A percentile compares a stretch with the other conserved stretches of the same genome.
Evolutionary conservation across 2,888 invertebrate species (phyloP).

Genomic region (Carpatolechia fugitivella): DNA sequence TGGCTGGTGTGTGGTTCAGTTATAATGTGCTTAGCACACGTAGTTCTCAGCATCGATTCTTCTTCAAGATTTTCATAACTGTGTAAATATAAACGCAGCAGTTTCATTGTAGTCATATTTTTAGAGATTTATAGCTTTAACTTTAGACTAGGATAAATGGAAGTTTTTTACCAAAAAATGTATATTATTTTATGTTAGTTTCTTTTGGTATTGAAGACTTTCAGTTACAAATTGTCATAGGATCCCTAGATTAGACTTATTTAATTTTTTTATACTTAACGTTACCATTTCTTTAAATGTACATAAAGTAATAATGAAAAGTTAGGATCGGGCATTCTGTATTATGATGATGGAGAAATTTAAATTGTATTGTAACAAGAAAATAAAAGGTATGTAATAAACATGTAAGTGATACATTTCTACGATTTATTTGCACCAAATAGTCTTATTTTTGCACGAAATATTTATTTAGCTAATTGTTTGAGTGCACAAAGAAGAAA

Average conservation of each 20-base stretch:
- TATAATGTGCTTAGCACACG: neutral
- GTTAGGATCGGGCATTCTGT: conserved; percentile 53
- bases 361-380: conserved; percentile 52
- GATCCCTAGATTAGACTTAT: conserved; percentile 54
- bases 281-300: conserved; percentile 65
- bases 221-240: conserved; percentile 69
- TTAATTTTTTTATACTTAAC: conserved; percentile 53
- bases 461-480: neutral
- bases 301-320: conserved; percentile 37
- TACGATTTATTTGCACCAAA: conserved; percentile 30
- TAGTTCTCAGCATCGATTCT: neutral
- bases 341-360: conserved; percentile 33
- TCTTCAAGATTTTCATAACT: conserved; percentile 19
- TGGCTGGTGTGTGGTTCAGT: conserved; percentile 14
- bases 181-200: conserved; percentile 66
- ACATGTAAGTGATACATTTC: conserved; percentile 50
- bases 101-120: conserved; percentile 68
- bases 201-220: conserved; percentile 70
- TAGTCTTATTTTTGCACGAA: neutral
- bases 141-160: conserved; percentile 54
- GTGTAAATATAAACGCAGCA: conserved; percentile 52
- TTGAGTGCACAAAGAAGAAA: neutral
- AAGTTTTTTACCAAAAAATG: conserved; percentile 76
- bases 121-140: conserved; percentile 74
- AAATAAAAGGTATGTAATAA: conserved; percentile 64